These are phyloP conservation scores for Xiphorhynchus erythropygius DNA, from an alignment of 2,797 vertebrate genomes.

Conservation along the genomic window DNA sequence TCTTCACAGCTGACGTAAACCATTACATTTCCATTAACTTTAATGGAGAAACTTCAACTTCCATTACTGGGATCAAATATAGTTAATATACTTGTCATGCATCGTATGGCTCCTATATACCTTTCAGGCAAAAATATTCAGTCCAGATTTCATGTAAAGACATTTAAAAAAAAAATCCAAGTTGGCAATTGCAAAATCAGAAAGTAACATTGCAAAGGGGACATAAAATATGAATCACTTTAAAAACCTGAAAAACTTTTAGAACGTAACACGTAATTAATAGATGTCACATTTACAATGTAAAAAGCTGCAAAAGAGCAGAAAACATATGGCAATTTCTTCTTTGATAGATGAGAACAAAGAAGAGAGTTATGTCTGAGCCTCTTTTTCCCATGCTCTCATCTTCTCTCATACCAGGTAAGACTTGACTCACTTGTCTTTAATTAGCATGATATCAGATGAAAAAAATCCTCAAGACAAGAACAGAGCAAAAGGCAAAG, in stretches of 20 bases:
- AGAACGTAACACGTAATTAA: background rate
- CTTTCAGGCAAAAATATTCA: background rate
- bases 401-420: background rate
- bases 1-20: constrained; percentile 3
- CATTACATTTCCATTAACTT: background rate
- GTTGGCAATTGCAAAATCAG: background rate
- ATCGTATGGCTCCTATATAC: background rate
- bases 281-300: background rate
- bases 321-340: background rate
- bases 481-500: background rate
- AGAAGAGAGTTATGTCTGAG: background rate
- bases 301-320: background rate
- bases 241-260: background rate
- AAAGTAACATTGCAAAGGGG: background rate
- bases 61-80: constrained; percentile 1
- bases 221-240: background rate
- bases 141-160: background rate
- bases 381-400: background rate
- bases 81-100: constrained; percentile 6
- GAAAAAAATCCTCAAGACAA: background rate
- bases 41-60: background rate
- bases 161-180: background rate
- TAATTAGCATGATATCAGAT: constrained; percentile 1
- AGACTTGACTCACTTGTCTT: background rate
- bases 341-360: constrained; percentile 37